Percentiles rank a stretch among this genome's conserved stretches.
Conservation (phyloP, 2,797 vertebrate genomes). For the Sebastes umbrosus region DNA sequence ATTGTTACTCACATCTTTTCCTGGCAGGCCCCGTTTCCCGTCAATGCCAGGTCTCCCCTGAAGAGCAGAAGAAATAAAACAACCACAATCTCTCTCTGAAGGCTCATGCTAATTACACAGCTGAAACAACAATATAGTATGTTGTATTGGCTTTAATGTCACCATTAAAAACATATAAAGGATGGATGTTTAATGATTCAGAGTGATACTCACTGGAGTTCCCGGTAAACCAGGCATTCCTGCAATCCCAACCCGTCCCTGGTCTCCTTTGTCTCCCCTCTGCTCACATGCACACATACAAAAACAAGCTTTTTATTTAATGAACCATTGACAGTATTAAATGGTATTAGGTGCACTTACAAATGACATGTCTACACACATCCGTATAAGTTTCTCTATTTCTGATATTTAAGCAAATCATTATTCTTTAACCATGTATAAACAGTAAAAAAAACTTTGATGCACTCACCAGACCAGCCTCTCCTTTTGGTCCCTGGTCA, state of each 20-base stretch:
- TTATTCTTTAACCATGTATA: background rate
- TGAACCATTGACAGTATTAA: background rate
- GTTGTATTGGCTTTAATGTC: background rate
- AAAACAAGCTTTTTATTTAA: background rate
- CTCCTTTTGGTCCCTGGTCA: slow-evolving; percentile 79
- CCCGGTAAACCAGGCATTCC: slow-evolving; percentile 86
- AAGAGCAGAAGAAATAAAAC: slow-evolving; percentile 26
- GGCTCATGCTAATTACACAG: background rate
- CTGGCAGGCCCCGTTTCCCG: slow-evolving; percentile 82
- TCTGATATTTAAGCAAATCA: background rate
- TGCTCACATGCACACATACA: slow-evolving; percentile 44
- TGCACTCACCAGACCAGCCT: slow-evolving; percentile 76
- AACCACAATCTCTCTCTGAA: background rate
- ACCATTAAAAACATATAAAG: background rate
- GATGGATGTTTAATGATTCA: background rate
- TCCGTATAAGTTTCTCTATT: background rate
- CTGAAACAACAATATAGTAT: background rate
- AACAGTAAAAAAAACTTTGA: background rate
- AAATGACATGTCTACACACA: background rate
- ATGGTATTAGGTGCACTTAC: background rate
- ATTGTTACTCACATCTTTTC: slow-evolving; percentile 77
- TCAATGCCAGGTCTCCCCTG: slow-evolving; percentile 83
- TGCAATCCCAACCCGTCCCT: slow-evolving; percentile 79
- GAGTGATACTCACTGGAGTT: slow-evolving; percentile 78
- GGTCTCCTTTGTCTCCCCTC: slow-evolving; percentile 81